Conservation (phyloP, 2,888 invertebrate genomes). For the Noctua janthe region DNA sequence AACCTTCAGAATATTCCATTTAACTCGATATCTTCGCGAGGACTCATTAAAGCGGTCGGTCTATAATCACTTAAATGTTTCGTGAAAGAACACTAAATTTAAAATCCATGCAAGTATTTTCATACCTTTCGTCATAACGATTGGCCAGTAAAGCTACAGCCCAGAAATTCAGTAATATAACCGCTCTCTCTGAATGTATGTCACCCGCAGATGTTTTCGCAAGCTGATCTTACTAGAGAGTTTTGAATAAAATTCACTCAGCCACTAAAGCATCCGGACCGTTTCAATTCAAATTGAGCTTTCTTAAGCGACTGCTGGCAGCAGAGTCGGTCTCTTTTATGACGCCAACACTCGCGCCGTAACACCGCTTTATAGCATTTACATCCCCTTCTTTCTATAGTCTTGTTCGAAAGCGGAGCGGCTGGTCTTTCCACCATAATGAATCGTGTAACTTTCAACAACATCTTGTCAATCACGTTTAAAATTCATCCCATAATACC, state of each 20-base stretch:
- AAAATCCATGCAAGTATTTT: background rate
- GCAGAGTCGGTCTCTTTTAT: conserved; percentile 80
- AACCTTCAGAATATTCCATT: too few relatives aligned
- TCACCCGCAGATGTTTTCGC: conserved; percentile 37
- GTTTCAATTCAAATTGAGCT: conserved; percentile 80
- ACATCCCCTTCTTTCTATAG: conserved; percentile 79
- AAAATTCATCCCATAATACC: conserved; percentile 9
- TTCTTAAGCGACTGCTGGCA: conserved; percentile 71
- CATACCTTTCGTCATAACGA: background rate
- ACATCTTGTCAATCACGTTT: conserved; percentile 38
- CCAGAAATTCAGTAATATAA: conserved; percentile 14
- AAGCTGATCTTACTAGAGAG: conserved; percentile 46
- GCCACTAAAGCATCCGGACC: conserved; percentile 69
- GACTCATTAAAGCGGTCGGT: too few relatives aligned
- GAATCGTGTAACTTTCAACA: conserved; percentile 64
- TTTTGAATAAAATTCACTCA: conserved; percentile 72
- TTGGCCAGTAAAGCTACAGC: background rate
- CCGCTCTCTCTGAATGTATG: conserved; percentile 23
- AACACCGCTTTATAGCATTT: conserved; percentile 83
- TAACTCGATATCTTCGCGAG: too few relatives aligned
- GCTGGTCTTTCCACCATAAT: conserved; percentile 75
- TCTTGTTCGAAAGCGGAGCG: conserved; percentile 81
- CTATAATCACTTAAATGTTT: background rate
- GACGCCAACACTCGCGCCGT: conserved; percentile 81
- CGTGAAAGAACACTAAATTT: background rate